phyloP scores from a whole-genome alignment of 1,140 invertebrate species.

The Pseudoatta argentina region DNA sequence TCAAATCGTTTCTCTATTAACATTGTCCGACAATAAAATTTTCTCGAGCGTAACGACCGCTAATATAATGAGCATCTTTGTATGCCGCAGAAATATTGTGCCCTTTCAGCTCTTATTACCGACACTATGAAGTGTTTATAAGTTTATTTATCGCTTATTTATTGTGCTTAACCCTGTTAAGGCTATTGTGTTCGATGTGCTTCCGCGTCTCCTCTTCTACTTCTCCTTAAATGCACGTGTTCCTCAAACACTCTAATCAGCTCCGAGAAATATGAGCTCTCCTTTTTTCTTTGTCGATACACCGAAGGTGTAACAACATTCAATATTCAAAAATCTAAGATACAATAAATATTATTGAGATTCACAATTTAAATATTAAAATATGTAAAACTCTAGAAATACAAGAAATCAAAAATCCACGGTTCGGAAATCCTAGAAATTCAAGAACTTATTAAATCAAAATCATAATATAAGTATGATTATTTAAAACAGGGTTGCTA shows the following conservation, averaged over 20 bases:
- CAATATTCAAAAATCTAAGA: neutral
- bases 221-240: neutral
- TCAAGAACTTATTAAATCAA: neutral
- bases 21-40: conserved; percentile 75
- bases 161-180: conserved; percentile 42
- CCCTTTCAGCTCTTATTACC: conserved; percentile 17
- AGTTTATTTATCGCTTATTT: conserved; percentile 76
- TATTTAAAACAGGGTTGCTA: neutral
- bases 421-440: neutral
- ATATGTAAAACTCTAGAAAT: neutral
- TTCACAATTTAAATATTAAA: neutral
- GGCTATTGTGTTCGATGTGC: conserved; percentile 48
- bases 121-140: conserved; percentile 72
- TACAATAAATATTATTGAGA: neutral
- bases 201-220: conserved; percentile 36
- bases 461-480: neutral
- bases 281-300: neutral
- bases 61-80: conserved; percentile 77
- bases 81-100: conserved; percentile 55
- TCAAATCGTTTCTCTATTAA: conserved; percentile 65
- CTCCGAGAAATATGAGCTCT: conserved; percentile 44
- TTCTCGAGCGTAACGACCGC: conserved; percentile 74
- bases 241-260: conserved; percentile 38
- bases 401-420: neutral
- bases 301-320: neutral